Conservation (phyloP, 2,888 invertebrate species). For the Ecdyonurus torrentis region DNA sequence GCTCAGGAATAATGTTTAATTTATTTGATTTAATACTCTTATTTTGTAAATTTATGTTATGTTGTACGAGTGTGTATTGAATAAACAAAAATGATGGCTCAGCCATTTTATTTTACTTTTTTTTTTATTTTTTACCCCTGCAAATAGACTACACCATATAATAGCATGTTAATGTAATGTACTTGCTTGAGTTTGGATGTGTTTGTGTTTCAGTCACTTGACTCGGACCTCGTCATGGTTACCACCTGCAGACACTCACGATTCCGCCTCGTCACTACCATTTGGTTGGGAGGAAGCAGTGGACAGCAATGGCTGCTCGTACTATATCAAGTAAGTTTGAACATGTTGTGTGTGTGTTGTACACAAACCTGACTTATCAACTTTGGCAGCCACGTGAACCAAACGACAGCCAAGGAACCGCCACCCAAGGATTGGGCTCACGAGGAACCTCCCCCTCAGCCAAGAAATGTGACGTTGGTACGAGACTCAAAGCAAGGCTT, state of each 20-base stretch:
- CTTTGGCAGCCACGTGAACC: slow-evolving; percentile 53
- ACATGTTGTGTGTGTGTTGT: neutral
- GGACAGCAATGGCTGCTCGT: slow-evolving; percentile 60
- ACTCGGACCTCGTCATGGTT: slow-evolving; percentile 74
- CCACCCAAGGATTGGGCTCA: slow-evolving; percentile 43
- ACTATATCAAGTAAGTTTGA: slow-evolving; percentile 60
- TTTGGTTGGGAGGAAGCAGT: slow-evolving; percentile 85
- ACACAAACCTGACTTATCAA: neutral
- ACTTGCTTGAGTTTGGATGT: no score
- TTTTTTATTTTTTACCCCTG: no score
- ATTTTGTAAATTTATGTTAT: no score
- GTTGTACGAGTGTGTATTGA: no score
- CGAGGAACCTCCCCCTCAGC: slow-evolving; percentile 63
- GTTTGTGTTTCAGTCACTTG: slow-evolving; percentile 56
- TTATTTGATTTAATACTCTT: no score
- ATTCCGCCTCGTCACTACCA: slow-evolving; percentile 34
- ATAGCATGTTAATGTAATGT: no score
- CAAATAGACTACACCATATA: no score
- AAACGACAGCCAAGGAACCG: slow-evolving; percentile 83
- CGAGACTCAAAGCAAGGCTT: slow-evolving; percentile 70
- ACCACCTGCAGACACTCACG: slow-evolving; percentile 54
- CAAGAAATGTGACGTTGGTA: slow-evolving; percentile 54
- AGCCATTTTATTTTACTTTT: no score
- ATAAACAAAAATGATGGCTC: no score
- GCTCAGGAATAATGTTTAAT: no score